Conservation (phyloP, 2,888 invertebrate species). For the Agapostemon virescens region DNA sequence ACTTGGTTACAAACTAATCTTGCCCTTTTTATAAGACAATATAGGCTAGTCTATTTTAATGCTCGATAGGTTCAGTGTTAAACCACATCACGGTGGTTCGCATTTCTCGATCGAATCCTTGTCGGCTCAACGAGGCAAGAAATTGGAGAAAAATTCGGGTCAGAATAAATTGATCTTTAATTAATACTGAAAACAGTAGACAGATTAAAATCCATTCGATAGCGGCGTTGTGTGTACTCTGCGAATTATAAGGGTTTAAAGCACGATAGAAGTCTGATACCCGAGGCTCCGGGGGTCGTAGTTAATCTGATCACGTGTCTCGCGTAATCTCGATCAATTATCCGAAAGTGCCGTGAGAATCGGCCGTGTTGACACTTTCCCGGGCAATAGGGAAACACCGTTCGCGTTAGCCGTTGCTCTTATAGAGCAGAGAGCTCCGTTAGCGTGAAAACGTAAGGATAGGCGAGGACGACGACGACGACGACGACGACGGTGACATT, state of each 20-base stretch:
- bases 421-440: not conserved
- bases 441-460: slow-evolving; percentile 60
- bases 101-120: too few species aligned
- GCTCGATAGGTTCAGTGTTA: too few species aligned
- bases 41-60: too few species aligned
- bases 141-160: not conserved
- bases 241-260: slow-evolving; percentile 9
- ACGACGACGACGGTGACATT: slow-evolving; percentile 61
- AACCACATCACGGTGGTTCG: too few species aligned
- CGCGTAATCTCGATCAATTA: slow-evolving; percentile 33
- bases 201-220: not conserved
- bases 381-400: slow-evolving; percentile 22
- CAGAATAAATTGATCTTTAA: not conserved
- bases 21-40: too few species aligned
- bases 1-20: too few species aligned
- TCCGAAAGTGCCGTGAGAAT: not conserved
- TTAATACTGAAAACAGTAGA: not conserved
- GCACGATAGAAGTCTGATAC: not conserved
- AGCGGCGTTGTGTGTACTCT: not conserved
- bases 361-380: slow-evolving; percentile 33
- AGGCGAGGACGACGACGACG: slow-evolving; percentile 37
- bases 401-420: slow-evolving; percentile 39
- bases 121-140: not conserved
- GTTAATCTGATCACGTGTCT: slow-evolving; percentile 24
- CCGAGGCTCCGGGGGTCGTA: not conserved